Base-by-base conservation (phyloP, 35 echinoderm and acorn worm genomes). In the Chiridota heheva region DNA sequence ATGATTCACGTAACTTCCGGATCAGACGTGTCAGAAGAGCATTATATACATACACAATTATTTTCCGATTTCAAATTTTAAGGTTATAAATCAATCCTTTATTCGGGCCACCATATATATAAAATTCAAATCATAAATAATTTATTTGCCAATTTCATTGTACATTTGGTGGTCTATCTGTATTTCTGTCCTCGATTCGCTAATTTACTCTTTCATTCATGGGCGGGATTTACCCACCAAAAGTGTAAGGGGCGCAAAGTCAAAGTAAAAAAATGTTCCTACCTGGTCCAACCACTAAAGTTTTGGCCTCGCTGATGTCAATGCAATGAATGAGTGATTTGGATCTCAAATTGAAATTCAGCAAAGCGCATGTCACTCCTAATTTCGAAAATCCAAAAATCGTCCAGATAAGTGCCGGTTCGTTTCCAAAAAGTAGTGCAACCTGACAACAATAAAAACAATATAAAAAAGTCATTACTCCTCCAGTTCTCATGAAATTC, bases 361-460 rank as follows among this genome's bases (percentile, higher is more conserved):
- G 58, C 15, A 98, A 70, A 0, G 95, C 88, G 63, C 95, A 91
- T 4, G 89, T 98, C 40, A 98, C 95, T 2, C 95, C 95, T 30
- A 91, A 60, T 78, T 98, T 98, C 7, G 89, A 70, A 71, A 98
- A 84, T 3, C 89, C 95, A 6, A 98, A 76, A 28, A 98, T 46
- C 5, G 89, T 98, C 81, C 85, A 91, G 4, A 98, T 81, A 44
- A 98, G 90, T 18, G 89, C 85, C 2, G 95, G 95, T 63, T 98
- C 95, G 58, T 98, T 98, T 0, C 69, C 62, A 42, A 98, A 60
- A 15, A 98, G 64, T 39, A 98, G 20, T 1, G 95, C 95, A 6
- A 98, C 92, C 85, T 87, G 26, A 40, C 16, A 28, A 79, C 27
- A 78, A 60, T 26, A 55, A 38, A 67, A 38, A 79, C 10, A 67